These are phyloP conservation scores for Okamejei kenojei DNA, from an alignment of 2,797 vertebrate species.

Conservation along the genomic window DNA sequence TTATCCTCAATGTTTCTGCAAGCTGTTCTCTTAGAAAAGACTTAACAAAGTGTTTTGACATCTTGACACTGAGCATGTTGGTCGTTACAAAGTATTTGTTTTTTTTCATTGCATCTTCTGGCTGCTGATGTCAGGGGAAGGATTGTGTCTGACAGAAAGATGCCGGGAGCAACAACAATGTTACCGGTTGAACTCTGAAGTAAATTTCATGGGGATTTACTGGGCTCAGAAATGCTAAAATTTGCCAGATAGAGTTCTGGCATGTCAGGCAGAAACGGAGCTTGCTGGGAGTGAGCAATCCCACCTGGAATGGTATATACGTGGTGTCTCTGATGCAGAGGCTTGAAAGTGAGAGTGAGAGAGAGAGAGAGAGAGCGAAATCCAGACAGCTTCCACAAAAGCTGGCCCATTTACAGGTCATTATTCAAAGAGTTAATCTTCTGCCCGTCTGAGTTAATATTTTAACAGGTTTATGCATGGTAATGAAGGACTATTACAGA, in stretches of 20 bases:
- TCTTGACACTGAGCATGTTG: not conserved
- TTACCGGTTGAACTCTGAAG: not conserved
- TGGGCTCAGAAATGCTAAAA: not conserved
- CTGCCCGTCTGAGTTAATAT: constrained; percentile 15
- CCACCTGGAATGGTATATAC: not conserved
- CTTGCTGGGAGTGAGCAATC: not conserved
- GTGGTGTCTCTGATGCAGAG: not conserved
- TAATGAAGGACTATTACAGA: not conserved
- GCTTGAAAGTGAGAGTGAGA: too few species aligned
- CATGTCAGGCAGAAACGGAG: too few species aligned
- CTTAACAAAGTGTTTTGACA: not conserved
- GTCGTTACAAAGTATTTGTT: not conserved
- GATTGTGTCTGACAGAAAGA: not conserved
- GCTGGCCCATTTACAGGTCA: too few species aligned
- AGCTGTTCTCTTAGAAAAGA: not conserved
- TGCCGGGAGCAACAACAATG: not conserved
- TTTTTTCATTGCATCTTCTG: not conserved
- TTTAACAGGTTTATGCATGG: constrained; percentile 5
- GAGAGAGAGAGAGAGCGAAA: not conserved
- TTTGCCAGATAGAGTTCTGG: not conserved
- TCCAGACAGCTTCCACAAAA: not conserved
- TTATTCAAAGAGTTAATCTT: constrained; percentile 13
- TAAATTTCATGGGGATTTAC: not conserved
- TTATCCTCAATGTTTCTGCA: too few species aligned
- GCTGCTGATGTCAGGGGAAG: not conserved